Evolutionary conservation across 2,888 invertebrate species (phyloP), one percentile per base, ranked within the genome.

Genomic region (Argyra leucocephala): DNA sequence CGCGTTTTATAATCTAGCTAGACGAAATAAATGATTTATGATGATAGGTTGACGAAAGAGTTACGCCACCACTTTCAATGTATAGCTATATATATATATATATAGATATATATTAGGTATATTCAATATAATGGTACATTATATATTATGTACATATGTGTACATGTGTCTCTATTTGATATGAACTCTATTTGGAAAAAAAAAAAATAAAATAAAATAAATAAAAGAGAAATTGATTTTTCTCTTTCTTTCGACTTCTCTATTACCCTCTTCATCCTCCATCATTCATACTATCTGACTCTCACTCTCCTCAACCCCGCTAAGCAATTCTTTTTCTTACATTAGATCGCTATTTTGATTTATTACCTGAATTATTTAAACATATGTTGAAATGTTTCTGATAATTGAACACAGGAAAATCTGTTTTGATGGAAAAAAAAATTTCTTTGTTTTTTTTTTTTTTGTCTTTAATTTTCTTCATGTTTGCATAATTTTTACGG

Each of bases 361-460:
- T 37, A 37, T 37, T 37, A 37, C 37, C 37, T 37, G 37, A 37
- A 37, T 37, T 37, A 37, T 37, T 37, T 37, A 15, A 37, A 37
- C 37, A 37, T 37, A 37, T 37, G 37, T 37, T 37, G 37, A 37
- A 37, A 37, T 37, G 37, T 37, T 37, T 37, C 37, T 37, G 37
- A 9, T 37, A 37, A 37, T 37, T 37, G 37, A 15, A 37, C 37
- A 37, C 7, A 37, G 12, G n/a, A n/a, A n/a, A n/a, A 31, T 31
- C 31, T 31, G 10, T 37, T 37, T 9, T 37, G 6, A 37, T 9
- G 37, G 37, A 3, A 15, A 15, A n/a, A 31, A 31, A 31, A 31
- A 31, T 31, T 37, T 37, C 12, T 15, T 37, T 37, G 12, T 15
- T 15, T 37, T 37, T 9, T 3, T 10, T 37, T 15, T 37, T 37